These are phyloP conservation scores for Nanorana parkeri DNA, from an alignment of 2,113 vertebrate genomes.

Conservation along the genomic window DNA sequence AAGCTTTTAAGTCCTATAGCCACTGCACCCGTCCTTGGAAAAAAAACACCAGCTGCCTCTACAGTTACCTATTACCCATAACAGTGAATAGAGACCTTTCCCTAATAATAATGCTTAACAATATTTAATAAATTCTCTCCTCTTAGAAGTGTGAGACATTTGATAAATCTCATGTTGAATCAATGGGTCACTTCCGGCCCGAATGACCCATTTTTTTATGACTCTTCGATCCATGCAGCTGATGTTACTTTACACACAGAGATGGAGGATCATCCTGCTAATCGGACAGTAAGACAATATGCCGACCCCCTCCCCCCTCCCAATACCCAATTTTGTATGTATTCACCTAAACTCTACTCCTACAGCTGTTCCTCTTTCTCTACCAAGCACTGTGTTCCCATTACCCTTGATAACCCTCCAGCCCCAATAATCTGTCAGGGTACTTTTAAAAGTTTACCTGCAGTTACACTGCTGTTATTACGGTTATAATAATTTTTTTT, in stretches of 20 bases:
- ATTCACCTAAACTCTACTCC: not conserved
- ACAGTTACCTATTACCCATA: not conserved
- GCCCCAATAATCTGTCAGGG: too few relatives aligned
- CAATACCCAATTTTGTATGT: not conserved
- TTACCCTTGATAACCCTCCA: too few relatives aligned
- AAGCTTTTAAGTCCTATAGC: too few relatives aligned
- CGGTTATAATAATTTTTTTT: too few relatives aligned
- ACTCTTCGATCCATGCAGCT: slow-evolving; percentile 55
- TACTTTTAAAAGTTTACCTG: too few relatives aligned
- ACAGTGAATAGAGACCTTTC: too few relatives aligned
- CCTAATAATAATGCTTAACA: too few relatives aligned
- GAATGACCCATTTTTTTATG: slow-evolving; percentile 64
- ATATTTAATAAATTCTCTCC: too few relatives aligned
- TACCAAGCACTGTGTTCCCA: too few relatives aligned
- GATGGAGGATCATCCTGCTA: slow-evolving; percentile 30
- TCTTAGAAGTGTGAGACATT: too few relatives aligned
- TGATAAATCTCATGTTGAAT: not conserved
- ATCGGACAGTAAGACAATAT: slow-evolving; percentile 36
- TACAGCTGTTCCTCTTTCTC: not conserved
- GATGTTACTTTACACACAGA: slow-evolving; percentile 28
- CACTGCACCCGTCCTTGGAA: too few relatives aligned
- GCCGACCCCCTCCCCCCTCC: not conserved
- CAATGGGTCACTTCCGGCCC: slow-evolving; percentile 38
- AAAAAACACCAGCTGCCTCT: not conserved
- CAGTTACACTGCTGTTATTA: too few relatives aligned